These are phyloP conservation scores for Aethes cnicana DNA, from an alignment of 2,888 invertebrate genomes.

Conservation along the genomic window DNA sequence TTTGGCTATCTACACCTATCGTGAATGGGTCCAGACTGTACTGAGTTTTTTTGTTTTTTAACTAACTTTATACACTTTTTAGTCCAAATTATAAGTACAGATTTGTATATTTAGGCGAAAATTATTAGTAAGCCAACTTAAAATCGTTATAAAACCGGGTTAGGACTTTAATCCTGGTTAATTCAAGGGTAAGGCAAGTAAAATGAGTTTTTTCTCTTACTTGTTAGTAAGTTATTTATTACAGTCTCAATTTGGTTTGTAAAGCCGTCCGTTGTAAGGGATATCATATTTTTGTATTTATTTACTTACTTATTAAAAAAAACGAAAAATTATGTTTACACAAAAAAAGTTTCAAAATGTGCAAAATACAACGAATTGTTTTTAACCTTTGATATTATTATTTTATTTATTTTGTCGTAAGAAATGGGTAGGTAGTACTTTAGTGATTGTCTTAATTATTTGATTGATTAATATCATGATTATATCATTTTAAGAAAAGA, in stretches of 20 bases:
- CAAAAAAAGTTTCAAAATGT: not conserved
- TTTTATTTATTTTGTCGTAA: no score
- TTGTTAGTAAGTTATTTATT: not conserved
- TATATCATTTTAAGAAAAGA: no score
- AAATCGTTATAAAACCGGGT: not conserved
- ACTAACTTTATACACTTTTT: no score
- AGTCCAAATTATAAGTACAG: no score
- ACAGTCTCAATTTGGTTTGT: conserved; percentile 22
- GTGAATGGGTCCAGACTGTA: no score
- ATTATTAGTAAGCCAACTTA: no score
- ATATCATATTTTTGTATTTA: conserved; percentile 13
- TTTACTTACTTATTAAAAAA: conserved; percentile 3
- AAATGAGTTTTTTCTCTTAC: not conserved
- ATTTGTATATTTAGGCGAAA: no score
- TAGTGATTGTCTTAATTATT: no score
- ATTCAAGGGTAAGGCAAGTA: not conserved
- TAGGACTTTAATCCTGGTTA: not conserved
- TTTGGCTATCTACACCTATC: no score
- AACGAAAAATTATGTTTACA: not conserved
- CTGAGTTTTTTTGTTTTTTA: no score
- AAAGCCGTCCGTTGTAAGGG: conserved; percentile 33
- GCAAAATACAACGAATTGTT: conserved; percentile 27
- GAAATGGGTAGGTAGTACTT: no score
- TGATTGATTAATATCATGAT: no score
- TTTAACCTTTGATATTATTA: not conserved